These are phyloP conservation scores for Lasioglossum figueresi DNA, from an alignment of 2,888 invertebrate species.

Conservation along the genomic window DNA sequence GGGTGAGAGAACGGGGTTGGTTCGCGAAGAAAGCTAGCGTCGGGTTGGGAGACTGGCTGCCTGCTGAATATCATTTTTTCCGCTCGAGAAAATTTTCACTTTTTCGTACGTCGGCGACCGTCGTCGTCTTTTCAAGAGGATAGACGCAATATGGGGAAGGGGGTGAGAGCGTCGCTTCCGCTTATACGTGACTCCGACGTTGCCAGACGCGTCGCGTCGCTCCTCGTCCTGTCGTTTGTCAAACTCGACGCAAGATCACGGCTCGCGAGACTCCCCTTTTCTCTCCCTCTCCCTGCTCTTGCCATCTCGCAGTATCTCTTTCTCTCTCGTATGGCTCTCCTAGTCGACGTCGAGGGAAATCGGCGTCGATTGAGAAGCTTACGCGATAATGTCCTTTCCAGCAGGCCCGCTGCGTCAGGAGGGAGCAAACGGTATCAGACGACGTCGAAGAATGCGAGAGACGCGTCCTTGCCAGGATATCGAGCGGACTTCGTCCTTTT, in stretches of 20 bases:
- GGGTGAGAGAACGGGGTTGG: conserved; percentile 20
- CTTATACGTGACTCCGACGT: conserved; percentile 55
- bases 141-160: conserved; percentile 41
- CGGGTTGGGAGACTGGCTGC: conserved; percentile 52
- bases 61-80: conserved; percentile 76
- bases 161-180: conserved; percentile 47
- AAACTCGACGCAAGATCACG: conserved; percentile 67
- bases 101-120: conserved; percentile 65
- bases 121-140: conserved; percentile 60
- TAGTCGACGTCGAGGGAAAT: conserved; percentile 48
- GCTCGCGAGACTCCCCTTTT: conserved; percentile 30
- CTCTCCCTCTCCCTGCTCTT: not conserved
- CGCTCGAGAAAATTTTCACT: conserved; percentile 75
- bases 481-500: not conserved
- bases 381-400: conserved; percentile 67
- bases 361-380: conserved; percentile 70
- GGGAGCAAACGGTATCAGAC: conserved; percentile 41
- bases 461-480: conserved; percentile 38
- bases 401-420: conserved; percentile 20
- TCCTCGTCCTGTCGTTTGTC: conserved; percentile 73
- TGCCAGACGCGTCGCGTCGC: conserved; percentile 67
- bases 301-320: conserved; percentile 3
- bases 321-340: conserved; percentile 9
- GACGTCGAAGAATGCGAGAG: conserved; percentile 46
- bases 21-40: conserved; percentile 15